Conservation (phyloP, 2,797 vertebrate genomes). For the Eospalax fontanierii region DNA sequence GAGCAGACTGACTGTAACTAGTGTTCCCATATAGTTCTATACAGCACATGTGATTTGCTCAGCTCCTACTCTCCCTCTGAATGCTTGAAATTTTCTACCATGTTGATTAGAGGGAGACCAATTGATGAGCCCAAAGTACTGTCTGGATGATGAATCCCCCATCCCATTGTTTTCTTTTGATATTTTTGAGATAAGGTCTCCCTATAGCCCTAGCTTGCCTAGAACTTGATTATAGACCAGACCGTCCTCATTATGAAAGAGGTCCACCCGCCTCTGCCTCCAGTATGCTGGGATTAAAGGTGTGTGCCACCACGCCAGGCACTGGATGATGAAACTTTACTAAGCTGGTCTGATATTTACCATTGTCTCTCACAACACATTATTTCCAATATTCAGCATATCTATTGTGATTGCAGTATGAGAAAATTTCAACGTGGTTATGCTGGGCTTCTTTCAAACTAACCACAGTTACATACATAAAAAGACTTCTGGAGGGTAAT, state of each 20-base stretch:
- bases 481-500: too few relatives aligned
- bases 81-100: background rate
- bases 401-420: background rate
- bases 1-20: background rate
- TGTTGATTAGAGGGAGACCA: background rate
- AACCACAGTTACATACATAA: background rate
- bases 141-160: background rate
- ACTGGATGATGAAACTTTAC: background rate
- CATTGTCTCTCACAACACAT: background rate
- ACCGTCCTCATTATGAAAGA: too few relatives aligned
- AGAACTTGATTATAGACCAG: too few relatives aligned
- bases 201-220: too few relatives aligned
- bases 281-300: too few relatives aligned
- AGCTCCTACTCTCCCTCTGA: background rate
- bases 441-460: background rate
- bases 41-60: background rate
- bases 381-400: background rate
- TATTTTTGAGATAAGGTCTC: too few relatives aligned
- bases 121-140: background rate
- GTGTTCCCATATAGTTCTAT: background rate
- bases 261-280: too few relatives aligned
- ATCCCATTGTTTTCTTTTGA: too few relatives aligned
- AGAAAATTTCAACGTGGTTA: background rate
- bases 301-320: too few relatives aligned
- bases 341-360: background rate